A percentile compares a stretch with the other conserved stretches of the same genome.
These are phyloP conservation scores for Okapia johnstoni DNA, from an alignment of 2,113 vertebrate genomes.

Conservation along the genomic window DNA sequence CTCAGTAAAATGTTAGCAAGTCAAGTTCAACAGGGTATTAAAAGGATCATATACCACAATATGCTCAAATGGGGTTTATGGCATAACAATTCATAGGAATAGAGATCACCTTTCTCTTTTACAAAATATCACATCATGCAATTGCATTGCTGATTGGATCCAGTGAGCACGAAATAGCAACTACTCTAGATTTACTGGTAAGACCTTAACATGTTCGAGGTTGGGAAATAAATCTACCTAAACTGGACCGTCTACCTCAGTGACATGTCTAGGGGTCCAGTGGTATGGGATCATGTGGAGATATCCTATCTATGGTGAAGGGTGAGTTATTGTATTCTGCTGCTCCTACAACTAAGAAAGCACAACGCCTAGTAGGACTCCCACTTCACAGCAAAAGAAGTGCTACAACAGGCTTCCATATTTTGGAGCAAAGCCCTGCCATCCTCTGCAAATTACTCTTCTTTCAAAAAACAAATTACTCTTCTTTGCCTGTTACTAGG, in stretches of 20 bases:
- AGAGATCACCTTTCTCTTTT: not conserved
- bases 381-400: not conserved
- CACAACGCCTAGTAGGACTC: not conserved
- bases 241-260: not conserved
- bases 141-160: not conserved
- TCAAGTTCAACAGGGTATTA: not conserved
- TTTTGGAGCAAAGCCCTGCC: not conserved
- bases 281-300: not conserved
- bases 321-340: not conserved
- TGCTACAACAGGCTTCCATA: not conserved
- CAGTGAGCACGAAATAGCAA: not conserved
- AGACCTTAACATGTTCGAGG: not conserved
- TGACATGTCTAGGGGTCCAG: not conserved
- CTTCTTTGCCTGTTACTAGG: not conserved
- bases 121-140: not conserved
- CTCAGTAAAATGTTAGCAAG: not conserved
- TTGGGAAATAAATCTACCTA: not conserved
- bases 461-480: not conserved
- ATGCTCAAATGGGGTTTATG: not conserved
- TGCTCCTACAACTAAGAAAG: not conserved
- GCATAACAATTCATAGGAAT: not conserved
- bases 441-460: not conserved
- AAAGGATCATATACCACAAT: not conserved
- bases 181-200: not conserved
- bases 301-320: not conserved